Percentiles rank a stretch among this genome's conserved stretches.
These are phyloP conservation scores for Murina feae DNA, from an alignment of 2,113 vertebrate species.

Conservation along the genomic window DNA sequence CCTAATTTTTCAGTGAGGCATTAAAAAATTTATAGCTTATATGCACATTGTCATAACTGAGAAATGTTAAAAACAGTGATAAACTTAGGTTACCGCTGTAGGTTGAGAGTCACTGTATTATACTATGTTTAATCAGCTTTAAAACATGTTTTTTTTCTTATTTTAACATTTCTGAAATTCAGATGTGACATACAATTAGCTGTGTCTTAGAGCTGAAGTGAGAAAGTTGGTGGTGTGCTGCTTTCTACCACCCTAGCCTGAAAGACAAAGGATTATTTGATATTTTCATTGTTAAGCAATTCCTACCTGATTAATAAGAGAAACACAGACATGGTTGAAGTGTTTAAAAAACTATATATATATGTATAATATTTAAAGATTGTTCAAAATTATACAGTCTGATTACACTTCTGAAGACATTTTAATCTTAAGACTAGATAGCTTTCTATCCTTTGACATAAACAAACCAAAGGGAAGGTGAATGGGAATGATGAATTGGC, in stretches of 20 bases:
- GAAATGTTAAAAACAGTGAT: neutral
- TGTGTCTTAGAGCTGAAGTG: neutral
- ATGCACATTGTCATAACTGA: neutral
- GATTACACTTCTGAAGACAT: neutral
- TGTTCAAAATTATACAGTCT: neutral
- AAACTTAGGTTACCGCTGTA: neutral
- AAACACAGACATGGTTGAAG: neutral
- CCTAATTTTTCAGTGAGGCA: constrained; percentile 1
- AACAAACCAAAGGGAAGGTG: neutral
- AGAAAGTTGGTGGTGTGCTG: neutral
- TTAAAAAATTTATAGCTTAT: neutral
- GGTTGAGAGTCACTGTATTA: neutral
- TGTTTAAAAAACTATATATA: neutral
- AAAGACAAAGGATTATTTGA: neutral
- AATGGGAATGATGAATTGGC: neutral
- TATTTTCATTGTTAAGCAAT: constrained; percentile 16
- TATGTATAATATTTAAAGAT: neutral
- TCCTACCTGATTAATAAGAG: neutral
- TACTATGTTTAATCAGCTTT: neutral
- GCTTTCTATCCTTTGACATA: neutral
- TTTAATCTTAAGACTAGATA: neutral
- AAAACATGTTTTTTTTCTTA: neutral
- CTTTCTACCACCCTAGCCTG: neutral
- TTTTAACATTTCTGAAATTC: constrained; percentile 21
- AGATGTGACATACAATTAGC: neutral